These are phyloP conservation scores for Nycticorax nycticorax DNA, from an alignment of 2,113 vertebrate genomes.

Conservation along the genomic window DNA sequence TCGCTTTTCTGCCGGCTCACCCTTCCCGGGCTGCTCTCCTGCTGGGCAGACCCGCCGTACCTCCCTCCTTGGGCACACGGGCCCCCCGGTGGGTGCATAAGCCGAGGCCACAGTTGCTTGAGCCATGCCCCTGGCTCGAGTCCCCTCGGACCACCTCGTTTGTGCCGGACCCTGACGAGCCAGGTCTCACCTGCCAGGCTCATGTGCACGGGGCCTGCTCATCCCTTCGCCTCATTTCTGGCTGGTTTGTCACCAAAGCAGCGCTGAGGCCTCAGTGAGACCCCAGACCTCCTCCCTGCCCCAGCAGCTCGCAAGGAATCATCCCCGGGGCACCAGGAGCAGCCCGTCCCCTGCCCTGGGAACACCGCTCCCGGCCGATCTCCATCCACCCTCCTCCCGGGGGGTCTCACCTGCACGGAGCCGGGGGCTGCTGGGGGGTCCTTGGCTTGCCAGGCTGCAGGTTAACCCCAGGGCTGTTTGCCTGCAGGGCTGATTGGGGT, in stretches of 20 bases:
- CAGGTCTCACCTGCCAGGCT: accelerated
- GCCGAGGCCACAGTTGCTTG: no score
- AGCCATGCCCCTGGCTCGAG: accelerated
- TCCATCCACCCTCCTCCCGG: not conserved
- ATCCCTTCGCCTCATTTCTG: not conserved
- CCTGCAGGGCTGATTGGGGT: not conserved
- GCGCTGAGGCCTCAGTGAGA: not conserved
- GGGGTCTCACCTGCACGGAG: not conserved
- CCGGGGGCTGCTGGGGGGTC: not conserved
- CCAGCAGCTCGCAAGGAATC: not conserved
- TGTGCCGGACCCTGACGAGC: not conserved
- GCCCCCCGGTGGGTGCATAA: accelerated
- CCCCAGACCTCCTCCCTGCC: not conserved
- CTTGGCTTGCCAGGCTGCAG: not conserved
- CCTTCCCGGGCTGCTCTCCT: not conserved
- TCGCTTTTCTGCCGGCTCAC: accelerated
- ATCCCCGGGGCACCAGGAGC: not conserved
- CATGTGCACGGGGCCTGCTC: not conserved
- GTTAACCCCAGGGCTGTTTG: not conserved
- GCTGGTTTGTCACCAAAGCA: not conserved
- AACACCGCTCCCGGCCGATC: accelerated
- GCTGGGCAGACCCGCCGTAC: accelerated
- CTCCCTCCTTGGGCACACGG: no score
- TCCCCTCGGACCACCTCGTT: accelerated
- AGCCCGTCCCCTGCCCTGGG: not conserved